phyloP scores from a whole-genome alignment of 2,888 invertebrate species.

The Anorthoa munda region DNA sequence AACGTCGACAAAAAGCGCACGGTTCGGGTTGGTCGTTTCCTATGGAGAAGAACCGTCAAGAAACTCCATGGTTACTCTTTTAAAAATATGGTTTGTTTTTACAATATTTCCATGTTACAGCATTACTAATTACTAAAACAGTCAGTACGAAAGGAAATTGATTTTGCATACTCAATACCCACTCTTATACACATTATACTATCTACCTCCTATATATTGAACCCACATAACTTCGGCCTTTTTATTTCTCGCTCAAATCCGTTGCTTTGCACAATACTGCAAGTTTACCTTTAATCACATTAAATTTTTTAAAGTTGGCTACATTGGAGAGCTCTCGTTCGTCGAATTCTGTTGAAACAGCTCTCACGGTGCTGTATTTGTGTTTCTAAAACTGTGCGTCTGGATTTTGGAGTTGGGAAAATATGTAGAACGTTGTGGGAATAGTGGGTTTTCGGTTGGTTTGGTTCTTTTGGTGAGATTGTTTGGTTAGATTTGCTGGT shows the following conservation, averaged over 20 bases:
- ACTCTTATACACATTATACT: not conserved
- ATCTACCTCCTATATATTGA: not conserved
- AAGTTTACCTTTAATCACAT: slow-evolving; percentile 74
- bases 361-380: slow-evolving; percentile 41
- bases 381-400: slow-evolving; percentile 16
- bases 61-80: too few relatives aligned
- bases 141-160: slow-evolving; percentile 10
- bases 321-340: slow-evolving; percentile 39
- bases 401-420: not conserved
- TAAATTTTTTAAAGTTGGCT: slow-evolving; percentile 67
- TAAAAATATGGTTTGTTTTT: too few relatives aligned
- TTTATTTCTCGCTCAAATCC: slow-evolving; percentile 43
- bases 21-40: too few relatives aligned
- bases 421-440: not conserved
- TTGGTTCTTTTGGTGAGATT: not conserved
- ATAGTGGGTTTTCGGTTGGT: not conserved
- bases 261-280: slow-evolving; percentile 17
- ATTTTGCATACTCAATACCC: slow-evolving; percentile 25
- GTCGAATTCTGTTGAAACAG: slow-evolving; percentile 35
- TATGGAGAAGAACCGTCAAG: too few relatives aligned
- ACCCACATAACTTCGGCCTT: slow-evolving; percentile 23
- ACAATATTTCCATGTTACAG: too few relatives aligned
- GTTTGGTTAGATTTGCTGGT: not conserved
- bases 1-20: too few relatives aligned
- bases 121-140: not conserved